A percentile compares a stretch with the other conserved stretches of the same genome.
These are phyloP conservation scores for Diarsia brunnea DNA, from an alignment of 2,888 invertebrate genomes.

Conservation along the genomic window DNA sequence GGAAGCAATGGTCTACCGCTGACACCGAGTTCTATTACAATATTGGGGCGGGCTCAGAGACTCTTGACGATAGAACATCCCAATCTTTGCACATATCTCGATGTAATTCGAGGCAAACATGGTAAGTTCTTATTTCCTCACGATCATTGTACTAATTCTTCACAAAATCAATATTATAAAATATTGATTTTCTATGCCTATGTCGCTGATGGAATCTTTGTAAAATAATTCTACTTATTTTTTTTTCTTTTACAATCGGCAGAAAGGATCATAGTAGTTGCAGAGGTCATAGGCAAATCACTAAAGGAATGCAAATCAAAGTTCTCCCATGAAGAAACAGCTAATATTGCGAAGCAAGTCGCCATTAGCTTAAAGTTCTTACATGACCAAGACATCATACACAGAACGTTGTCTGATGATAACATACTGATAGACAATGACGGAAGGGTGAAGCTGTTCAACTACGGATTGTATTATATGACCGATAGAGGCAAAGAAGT, in stretches of 20 bases:
- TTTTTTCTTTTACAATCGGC: conserved; percentile 68
- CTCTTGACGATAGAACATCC: conserved; percentile 95
- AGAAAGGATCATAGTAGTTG: conserved; percentile 96
- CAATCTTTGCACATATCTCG: conserved; percentile 96
- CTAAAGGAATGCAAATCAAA: conserved; percentile 89
- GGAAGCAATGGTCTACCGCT: conserved; percentile 98
- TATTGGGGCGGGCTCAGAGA: conserved; percentile 96
- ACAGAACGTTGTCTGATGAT: conserved; percentile 95
- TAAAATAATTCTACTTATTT: background rate
- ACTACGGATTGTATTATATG: conserved; percentile 98
- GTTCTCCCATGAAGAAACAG: conserved; percentile 87
- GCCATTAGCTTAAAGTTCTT: conserved; percentile 93
- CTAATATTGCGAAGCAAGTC: conserved; percentile 93
- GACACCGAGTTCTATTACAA: conserved; percentile 98
- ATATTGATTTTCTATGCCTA: background rate
- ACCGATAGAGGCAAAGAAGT: conserved; percentile 96
- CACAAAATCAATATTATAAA: no score
- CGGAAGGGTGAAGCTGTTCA: conserved; percentile 95
- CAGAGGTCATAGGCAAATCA: conserved; percentile 94
- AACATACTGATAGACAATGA: conserved; percentile 94
- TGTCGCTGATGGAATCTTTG: background rate
- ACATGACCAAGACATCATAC: conserved; percentile 93
- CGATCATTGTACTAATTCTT: background rate
- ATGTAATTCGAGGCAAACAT: conserved; percentile 98
- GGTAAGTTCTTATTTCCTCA: conserved; percentile 89